Evolutionary conservation across 2,113 vertebrate genomes (phyloP).

Genomic region (Actenoides hombroni): DNA sequence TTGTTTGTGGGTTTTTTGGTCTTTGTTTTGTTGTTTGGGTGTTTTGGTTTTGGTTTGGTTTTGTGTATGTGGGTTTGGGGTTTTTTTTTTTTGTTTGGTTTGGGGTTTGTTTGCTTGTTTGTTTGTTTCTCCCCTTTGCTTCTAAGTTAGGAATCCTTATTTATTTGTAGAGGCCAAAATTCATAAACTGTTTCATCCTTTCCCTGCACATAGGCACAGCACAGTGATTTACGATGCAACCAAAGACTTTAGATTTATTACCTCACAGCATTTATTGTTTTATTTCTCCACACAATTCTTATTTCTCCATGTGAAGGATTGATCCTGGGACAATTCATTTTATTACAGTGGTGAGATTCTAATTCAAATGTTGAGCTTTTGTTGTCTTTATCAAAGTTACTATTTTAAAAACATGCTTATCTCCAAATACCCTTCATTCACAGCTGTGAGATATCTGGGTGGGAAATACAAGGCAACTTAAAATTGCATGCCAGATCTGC

Average conservation of each 20-base stretch:
- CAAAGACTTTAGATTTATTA: not conserved
- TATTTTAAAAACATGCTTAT: constrained; percentile 4
- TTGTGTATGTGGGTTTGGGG: no score
- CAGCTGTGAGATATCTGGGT: not conserved
- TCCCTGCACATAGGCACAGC: not conserved
- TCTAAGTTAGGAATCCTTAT: not conserved
- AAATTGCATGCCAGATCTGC: not conserved
- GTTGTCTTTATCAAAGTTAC: not conserved
- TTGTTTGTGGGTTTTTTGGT: no score
- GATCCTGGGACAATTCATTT: not conserved
- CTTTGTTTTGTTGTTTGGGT: not conserved
- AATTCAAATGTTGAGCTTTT: not conserved
- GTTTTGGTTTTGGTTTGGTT: no score
- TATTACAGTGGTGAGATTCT: not conserved
- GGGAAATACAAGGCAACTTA: not conserved
- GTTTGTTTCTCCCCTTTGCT: not conserved
- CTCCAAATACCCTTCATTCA: not conserved
- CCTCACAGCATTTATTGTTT: not conserved
- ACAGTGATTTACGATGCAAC: not conserved
- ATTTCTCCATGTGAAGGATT: not conserved
- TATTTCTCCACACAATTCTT: not conserved
- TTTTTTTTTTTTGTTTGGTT: no score
- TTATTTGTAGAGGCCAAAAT: not conserved
- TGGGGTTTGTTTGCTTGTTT: no score
- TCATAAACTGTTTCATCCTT: not conserved